Evolutionary conservation across 2,888 invertebrate genomes (phyloP), one percentile per base, ranked within the genome.

Genomic region (Tetrapedia diversipes): DNA sequence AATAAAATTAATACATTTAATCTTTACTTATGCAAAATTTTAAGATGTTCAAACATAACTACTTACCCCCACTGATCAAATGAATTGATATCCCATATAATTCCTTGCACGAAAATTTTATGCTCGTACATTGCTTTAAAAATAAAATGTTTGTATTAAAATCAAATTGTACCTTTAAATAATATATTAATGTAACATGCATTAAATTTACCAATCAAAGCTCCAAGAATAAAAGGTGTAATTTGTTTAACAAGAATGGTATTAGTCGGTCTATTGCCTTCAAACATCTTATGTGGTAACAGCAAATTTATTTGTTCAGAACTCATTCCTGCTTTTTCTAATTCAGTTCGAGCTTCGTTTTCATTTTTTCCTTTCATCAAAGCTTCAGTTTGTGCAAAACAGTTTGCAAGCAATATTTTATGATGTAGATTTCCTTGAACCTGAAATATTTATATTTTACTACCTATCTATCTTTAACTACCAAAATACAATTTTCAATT

Each of bases 51-150:
- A 22, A 24, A 14, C 24, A 27, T 66, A 19, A 27, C 32, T 54
- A 92, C 94, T 92, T 91, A 95, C 95, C 99, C 99, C 99, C 99
- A 99, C 90, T 99, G 99, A 93, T 99, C 99, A 92, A 96, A 99
- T 0, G 99, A 99, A 92, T 99, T 99, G 90, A 99, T 98, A 92
- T 99, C 97, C 99, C 99, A 99, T 88, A 99, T 97, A 56, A 98
- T 95, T 51, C 99, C 99, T 92, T 99, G 99, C 0, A 97, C 96
- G 93, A 99, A 99, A 87, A 99, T 99, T 93, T 99, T 99, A 92
- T 99, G 99, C 92, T 99, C 99, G 92, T 99, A 99, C 93, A 98
- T 94, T 0, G 98, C 99, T 97, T 92, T 56, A 93, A 93, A 79
- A 61, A 22, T 70, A 61, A 54, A 51, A 57, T 54, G 3, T 7